Evolutionary conservation across 2,888 invertebrate species (phyloP).

Genomic region (Myopa tessellatipennis): DNA sequence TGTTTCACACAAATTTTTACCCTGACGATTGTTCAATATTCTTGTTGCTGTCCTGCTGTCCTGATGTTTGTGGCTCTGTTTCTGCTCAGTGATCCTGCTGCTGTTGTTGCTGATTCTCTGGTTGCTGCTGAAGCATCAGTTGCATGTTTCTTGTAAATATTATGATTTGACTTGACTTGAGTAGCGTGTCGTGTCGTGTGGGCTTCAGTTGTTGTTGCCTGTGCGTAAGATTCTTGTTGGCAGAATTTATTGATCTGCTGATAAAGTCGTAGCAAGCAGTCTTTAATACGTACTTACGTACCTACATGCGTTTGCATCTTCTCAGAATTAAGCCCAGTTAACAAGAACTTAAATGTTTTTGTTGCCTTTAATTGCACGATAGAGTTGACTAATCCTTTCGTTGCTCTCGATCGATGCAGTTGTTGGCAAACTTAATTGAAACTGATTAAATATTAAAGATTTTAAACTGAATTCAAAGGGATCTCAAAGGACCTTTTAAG

Average conservation of each 20-base stretch:
- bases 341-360: slow-evolving; percentile 14
- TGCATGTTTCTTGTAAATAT: slow-evolving; percentile 34
- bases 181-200: slow-evolving; percentile 5
- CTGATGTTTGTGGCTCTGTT: no score
- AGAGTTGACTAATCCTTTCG: no score
- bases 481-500: no score
- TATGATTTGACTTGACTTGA: slow-evolving; percentile 30
- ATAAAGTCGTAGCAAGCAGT: slow-evolving; percentile 21
- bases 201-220: not conserved
- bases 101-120: not conserved
- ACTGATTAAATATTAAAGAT: no score
- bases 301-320: not conserved
- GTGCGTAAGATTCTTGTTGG: slow-evolving; percentile 22
- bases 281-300: not conserved
- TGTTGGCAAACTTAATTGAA: no score
- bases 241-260: slow-evolving; percentile 35
- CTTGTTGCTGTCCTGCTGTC: no score
- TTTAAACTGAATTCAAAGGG: no score
- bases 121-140: slow-evolving; percentile 18
- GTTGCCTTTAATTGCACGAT: not conserved
- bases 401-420: no score
- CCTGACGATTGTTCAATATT: slow-evolving; percentile 22
- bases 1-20: slow-evolving; percentile 31
- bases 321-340: slow-evolving; percentile 39
- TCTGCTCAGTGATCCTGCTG: not conserved